Base-by-base conservation (phyloP, 1,140 invertebrate species). In the Liolophura sinensis region DNA sequence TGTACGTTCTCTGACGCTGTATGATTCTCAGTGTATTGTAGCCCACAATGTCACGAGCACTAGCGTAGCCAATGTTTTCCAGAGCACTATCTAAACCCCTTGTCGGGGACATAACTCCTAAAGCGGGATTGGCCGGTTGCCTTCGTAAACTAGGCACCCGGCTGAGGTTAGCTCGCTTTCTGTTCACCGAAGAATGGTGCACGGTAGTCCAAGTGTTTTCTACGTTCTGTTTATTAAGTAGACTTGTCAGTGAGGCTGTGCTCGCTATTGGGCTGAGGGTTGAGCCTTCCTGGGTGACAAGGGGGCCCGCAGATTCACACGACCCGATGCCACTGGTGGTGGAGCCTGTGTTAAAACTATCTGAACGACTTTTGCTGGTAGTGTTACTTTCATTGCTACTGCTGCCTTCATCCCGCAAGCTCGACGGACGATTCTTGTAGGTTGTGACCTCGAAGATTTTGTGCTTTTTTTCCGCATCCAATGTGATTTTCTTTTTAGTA, bases 21-120 rank as follows among this genome's bases (percentile, higher is more conserved):
- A 94, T 83, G 50, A 88, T 89, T 74, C 91, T 87, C 55, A 95
- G 82, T 22, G 90, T 92, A n/a, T 90, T 91, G 78, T 94, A 94
- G 40, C 93, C 93, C 50, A 91, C 86, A 68, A 92, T 79, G 75
- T 86, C 85, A 48, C 81, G 58, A 22, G 78, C 68, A 55, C 78
- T 81, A 11, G 84, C 83, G 68, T 74, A 76, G 60, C 68, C 67
- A 16, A 76, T 69, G 62, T 69, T 73, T 47, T 76, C 74, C 20
- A 68, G 67, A 16, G 61, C 60, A 51, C 68, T 62, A 62, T 64
- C 61, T 7, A 67, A 24, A 1, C 68, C 68, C 50, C 60, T 25
- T 40, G 72, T 66, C 14, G 69, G 67, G 24, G 72, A 65, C 57
- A 72, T 49, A 54, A 72, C 66, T 20, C 68, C 71, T 57, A 62